These are phyloP conservation scores for Corythaeola cristata DNA, from an alignment of 2,113 vertebrate species.

Conservation along the genomic window DNA sequence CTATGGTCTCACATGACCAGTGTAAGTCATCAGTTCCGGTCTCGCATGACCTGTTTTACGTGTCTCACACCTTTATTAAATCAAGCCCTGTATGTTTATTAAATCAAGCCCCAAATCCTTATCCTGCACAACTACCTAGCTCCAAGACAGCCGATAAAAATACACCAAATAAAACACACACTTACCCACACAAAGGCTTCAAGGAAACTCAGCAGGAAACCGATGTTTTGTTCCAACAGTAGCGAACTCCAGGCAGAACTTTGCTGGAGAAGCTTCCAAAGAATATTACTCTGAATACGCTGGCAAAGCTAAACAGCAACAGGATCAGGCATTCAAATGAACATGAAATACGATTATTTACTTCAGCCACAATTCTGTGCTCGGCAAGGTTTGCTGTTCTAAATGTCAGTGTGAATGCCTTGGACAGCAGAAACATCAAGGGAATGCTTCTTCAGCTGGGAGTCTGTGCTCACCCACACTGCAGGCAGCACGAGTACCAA, in stretches of 20 bases:
- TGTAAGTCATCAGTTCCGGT: neutral
- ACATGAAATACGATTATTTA: neutral
- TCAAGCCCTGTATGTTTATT: neutral
- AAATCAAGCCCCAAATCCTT: neutral
- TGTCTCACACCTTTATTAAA: neutral
- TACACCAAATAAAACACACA: neutral
- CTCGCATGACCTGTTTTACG: neutral
- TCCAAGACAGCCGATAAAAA: neutral
- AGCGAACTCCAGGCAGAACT: neutral
- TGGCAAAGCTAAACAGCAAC: neutral
- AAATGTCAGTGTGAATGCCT: neutral
- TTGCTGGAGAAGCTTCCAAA: neutral
- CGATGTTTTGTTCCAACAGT: neutral
- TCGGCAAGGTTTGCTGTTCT: neutral
- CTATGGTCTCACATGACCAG: neutral
- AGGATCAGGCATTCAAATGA: neutral
- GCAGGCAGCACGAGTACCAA: neutral
- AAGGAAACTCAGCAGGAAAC: neutral
- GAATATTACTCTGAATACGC: neutral
- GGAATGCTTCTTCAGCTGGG: neutral
- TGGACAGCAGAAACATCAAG: neutral
- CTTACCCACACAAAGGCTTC: constrained; percentile 18
- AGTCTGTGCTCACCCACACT: neutral
- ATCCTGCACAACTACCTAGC: neutral
- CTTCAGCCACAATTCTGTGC: neutral